These are phyloP conservation scores for Atherix ibis DNA, from an alignment of 2,888 invertebrate species.

Conservation along the genomic window DNA sequence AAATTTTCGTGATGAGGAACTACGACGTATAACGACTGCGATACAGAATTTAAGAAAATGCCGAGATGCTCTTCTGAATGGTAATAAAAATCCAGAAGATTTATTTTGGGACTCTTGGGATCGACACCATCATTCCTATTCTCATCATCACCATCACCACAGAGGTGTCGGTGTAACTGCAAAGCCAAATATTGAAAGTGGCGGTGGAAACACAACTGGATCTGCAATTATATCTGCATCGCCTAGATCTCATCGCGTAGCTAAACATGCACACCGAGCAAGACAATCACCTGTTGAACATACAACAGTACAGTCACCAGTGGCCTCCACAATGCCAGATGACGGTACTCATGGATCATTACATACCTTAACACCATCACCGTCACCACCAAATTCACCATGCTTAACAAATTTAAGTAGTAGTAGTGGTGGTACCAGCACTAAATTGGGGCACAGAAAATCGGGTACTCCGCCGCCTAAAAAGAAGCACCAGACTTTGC, in stretches of 20 bases:
- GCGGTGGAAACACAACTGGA: too few relatives aligned
- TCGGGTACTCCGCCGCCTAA: slow-evolving; percentile 56
- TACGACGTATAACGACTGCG: slow-evolving; percentile 64
- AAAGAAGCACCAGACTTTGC: slow-evolving; percentile 50
- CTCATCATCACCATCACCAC: slow-evolving; percentile 34
- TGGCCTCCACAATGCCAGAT: slow-evolving; percentile 15
- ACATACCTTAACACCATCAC: slow-evolving; percentile 26
- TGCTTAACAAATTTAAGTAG: slow-evolving; percentile 13
- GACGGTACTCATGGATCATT: slow-evolving; percentile 14
- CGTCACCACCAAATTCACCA: slow-evolving; percentile 32
- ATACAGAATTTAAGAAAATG: slow-evolving; percentile 74
- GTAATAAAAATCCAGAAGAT: slow-evolving; percentile 22
- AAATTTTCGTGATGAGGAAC: slow-evolving; percentile 62
- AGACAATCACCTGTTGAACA: slow-evolving; percentile 12
- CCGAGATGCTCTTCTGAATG: slow-evolving; percentile 19
- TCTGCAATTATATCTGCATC: too few relatives aligned
- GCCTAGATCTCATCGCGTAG: slow-evolving; percentile 21
- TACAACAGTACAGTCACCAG: slow-evolving; percentile 11
- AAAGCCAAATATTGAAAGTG: slow-evolving; percentile 19
- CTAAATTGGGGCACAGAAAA: slow-evolving; percentile 23
- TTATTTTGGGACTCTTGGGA: slow-evolving; percentile 96
- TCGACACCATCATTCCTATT: slow-evolving; percentile 39
- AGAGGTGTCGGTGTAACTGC: slow-evolving; percentile 28
- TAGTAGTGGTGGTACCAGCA: slow-evolving; percentile 11
- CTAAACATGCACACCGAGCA: slow-evolving; percentile 14